phyloP scores from a whole-genome alignment of 1,140 invertebrate species.

The Macrotrachela quadricornifera region DNA sequence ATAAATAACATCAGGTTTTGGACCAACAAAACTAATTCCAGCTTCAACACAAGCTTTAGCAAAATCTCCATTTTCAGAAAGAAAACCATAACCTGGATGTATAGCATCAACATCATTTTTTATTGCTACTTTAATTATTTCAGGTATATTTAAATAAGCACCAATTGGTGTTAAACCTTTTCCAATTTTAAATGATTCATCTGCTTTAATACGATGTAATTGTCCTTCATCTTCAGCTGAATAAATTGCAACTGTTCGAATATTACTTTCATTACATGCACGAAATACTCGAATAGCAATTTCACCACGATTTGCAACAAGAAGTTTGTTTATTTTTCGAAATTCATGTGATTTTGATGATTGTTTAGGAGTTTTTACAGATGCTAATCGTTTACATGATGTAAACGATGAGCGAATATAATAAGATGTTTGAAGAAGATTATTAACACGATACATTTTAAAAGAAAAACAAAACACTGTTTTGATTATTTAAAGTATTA shows the following conservation, averaged over 20 bases:
- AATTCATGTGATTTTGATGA: too few species aligned
- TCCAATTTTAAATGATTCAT: conserved; percentile 88
- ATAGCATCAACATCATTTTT: conserved; percentile 91
- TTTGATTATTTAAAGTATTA: too few species aligned
- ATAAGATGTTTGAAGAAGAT: too few species aligned
- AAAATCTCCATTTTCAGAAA: conserved; percentile 90
- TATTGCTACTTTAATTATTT: conserved; percentile 82
- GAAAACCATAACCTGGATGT: conserved; percentile 93
- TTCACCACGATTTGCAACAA: conserved; percentile 38
- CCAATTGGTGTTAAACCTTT: conserved; percentile 77
- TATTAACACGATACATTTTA: too few species aligned
- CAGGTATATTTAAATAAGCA: conserved; percentile 86
- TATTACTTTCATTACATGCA: conserved; percentile 88
- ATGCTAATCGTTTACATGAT: too few species aligned
- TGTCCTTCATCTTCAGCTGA: conserved; percentile 94
- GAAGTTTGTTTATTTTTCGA: too few species aligned
- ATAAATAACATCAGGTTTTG: conserved; percentile 69
- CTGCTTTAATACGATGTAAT: conserved; percentile 93
- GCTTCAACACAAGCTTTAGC: conserved; percentile 74
- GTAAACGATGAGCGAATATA: too few species aligned
- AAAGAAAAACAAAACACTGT: too few species aligned
- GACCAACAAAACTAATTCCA: conserved; percentile 83
- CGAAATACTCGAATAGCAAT: conserved; percentile 94
- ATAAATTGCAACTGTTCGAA: conserved; percentile 78
- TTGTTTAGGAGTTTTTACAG: too few species aligned